These are phyloP conservation scores for Diorhabda carinulata DNA, from an alignment of 1,140 invertebrate genomes.

Conservation along the genomic window DNA sequence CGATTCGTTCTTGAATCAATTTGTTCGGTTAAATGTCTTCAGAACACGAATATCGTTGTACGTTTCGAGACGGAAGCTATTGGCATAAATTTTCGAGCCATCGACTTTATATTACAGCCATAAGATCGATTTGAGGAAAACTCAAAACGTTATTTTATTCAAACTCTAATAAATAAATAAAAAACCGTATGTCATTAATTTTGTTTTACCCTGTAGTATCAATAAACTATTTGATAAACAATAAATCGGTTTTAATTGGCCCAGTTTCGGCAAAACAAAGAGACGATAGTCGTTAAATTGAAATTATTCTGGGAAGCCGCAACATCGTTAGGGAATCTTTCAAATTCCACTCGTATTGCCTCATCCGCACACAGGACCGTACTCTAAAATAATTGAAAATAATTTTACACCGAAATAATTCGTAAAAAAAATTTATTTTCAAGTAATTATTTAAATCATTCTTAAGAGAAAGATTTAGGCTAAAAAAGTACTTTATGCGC, in stretches of 20 bases:
- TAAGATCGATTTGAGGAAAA: neutral
- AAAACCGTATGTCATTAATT: no score
- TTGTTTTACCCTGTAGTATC: no score
- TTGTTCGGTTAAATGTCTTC: neutral
- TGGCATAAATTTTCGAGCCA: neutral
- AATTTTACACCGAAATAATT: no score
- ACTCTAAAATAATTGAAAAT: neutral
- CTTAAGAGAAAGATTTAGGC: no score
- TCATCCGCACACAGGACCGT: neutral
- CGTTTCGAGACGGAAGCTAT: neutral
- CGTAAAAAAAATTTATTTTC: no score
- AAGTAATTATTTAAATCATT: no score
- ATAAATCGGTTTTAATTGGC: slow-evolving; percentile 11
- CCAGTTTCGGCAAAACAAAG: slow-evolving; percentile 15
- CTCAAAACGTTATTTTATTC: neutral
- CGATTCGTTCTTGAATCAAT: no score
- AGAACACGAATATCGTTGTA: neutral
- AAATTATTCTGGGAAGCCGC: slow-evolving; percentile 12
- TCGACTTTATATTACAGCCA: neutral
- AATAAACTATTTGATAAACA: slow-evolving; percentile 1
- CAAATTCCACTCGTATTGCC: slow-evolving; percentile 12
- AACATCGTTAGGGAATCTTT: slow-evolving; percentile 10
- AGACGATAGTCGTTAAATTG: slow-evolving; percentile 7
- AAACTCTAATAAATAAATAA: no score
- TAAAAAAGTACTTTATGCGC: no score